Conservation (phyloP, 2,113 vertebrate genomes). For the Chaetodon auriga region DNA sequence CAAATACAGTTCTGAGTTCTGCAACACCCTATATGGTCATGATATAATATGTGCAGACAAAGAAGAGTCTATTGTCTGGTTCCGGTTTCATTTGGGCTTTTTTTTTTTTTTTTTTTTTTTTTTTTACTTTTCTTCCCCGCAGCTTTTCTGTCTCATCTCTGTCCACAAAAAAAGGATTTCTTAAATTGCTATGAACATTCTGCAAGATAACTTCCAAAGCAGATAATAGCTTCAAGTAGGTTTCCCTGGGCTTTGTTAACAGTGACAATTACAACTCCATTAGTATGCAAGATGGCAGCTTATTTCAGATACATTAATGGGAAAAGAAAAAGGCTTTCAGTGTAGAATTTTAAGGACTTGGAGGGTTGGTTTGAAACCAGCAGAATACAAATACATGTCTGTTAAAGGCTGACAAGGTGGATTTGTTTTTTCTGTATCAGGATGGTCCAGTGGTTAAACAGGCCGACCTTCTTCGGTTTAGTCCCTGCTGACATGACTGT, state of each 20-base stretch:
- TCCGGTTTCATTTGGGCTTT: not conserved
- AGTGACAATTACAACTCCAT: slow-evolving; percentile 57
- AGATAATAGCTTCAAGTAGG: slow-evolving; percentile 40
- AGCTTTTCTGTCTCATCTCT: slow-evolving; percentile 1
- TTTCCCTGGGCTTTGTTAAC: slow-evolving; percentile 49
- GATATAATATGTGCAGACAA: slow-evolving; percentile 7
- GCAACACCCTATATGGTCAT: not conserved
- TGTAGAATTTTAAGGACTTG: slow-evolving; percentile 20
- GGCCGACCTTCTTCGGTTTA: slow-evolving; percentile 2
- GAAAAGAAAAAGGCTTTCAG: not conserved
- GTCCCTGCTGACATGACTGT: slow-evolving; percentile 15
- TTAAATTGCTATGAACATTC: slow-evolving; percentile 18
- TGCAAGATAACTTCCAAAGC: slow-evolving; percentile 34
- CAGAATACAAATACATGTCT: slow-evolving; percentile 57
- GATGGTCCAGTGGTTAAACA: slow-evolving; percentile 1
- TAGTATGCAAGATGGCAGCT: slow-evolving; percentile 49
- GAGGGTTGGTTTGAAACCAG: slow-evolving; percentile 9
- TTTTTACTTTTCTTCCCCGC: not conserved
- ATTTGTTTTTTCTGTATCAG: slow-evolving; percentile 17
- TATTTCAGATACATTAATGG: slow-evolving; percentile 47
- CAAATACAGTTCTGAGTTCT: slow-evolving; percentile 20
- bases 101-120: not conserved
- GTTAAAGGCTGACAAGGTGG: slow-evolving; percentile 4
- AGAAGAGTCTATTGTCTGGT: not conserved
- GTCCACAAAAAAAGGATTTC: slow-evolving; percentile 23